These are phyloP conservation scores for Eulimnadia texana DNA, from an alignment of 1,140 invertebrate genomes.

Conservation along the genomic window DNA sequence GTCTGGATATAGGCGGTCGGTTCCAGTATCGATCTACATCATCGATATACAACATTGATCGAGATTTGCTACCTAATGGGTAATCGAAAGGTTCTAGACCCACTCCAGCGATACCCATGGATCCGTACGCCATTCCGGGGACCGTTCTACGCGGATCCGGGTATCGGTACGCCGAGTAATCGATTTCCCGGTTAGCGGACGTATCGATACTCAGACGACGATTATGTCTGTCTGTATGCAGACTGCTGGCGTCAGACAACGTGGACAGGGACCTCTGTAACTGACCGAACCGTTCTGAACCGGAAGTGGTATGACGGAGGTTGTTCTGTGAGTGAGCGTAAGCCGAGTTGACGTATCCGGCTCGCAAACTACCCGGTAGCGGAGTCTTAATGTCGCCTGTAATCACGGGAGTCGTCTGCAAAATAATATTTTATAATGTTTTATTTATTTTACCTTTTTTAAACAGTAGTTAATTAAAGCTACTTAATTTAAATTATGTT, in stretches of 20 bases:
- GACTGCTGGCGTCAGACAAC: slow-evolving; percentile 14
- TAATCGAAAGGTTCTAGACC: slow-evolving; percentile 7
- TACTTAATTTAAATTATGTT: too few species aligned
- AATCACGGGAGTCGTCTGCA: slow-evolving; percentile 6
- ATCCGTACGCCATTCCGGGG: slow-evolving; percentile 9
- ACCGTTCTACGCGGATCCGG: slow-evolving; percentile 1
- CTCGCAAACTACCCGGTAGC: slow-evolving; percentile 3
- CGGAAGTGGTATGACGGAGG: neutral
- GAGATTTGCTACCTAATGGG: neutral
- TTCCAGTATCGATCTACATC: slow-evolving; percentile 24
- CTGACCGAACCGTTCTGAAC: neutral
- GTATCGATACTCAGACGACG: neutral
- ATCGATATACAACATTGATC: slow-evolving; percentile 17
- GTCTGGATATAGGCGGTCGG: slow-evolving; percentile 23
- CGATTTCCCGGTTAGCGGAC: neutral
- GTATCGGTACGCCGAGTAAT: slow-evolving; percentile 4
- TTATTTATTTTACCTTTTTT: too few species aligned
- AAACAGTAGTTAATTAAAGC: too few species aligned
- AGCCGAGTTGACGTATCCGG: slow-evolving; percentile 2
- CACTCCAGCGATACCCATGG: slow-evolving; percentile 12
- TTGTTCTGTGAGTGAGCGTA: neutral
- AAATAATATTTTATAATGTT: too few species aligned
- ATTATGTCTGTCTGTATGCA: neutral
- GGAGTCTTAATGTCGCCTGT: slow-evolving; percentile 9
- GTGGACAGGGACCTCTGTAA: slow-evolving; percentile 19